Base-by-base conservation (phyloP, 2,888 invertebrate species). In the Drosophila monieri region DNA sequence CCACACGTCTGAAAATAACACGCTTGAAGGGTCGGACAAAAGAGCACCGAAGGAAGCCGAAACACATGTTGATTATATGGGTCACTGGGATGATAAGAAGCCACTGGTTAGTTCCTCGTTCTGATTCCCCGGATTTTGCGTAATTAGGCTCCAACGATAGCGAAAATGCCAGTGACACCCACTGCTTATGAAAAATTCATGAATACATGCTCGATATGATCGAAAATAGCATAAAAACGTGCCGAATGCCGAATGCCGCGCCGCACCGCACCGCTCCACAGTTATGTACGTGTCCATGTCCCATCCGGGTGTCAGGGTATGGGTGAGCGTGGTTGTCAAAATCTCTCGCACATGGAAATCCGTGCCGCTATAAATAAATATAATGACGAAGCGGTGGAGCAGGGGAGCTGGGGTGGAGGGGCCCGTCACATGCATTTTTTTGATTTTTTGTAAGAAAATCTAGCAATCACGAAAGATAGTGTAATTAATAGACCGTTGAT, bases 281-380 rank as follows among this genome's bases (percentile, higher is more conserved):
- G 32, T 27, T 67, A 57, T 44, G 56, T 35, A n/a, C n/a, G n/a
- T 55, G 48, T 35, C 35, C 23, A 27, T 27, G 27, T 27, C 27
- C 9, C 27, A 1, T 2, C 39, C 6, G 21, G 10, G 32, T 21
- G 39, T 56, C 18, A 49, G 23, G 21, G 30, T 49, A 23, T 57
- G 37, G 37, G 27, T 51, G 70, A 44, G 67, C 51, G 70, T 52
- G 70, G 60, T 70, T 68, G 70, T 68, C 68, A 53, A 74, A 85
- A 76, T 66, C 48, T 41, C 74, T 62, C 80, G 80, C 80, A 81
- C 84, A 81, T 86, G 81, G 84, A 85, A 72, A 74, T 65, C 55
- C 67, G 35, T 35, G 49, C 60, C 73, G 66, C 77, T 81, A 81
- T 76, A 81, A 81, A 81, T 86, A 41, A 41, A 86, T 58, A 72